phyloP scores from a whole-genome alignment of 2,113 vertebrate species.

The Clinocottus analis region DNA sequence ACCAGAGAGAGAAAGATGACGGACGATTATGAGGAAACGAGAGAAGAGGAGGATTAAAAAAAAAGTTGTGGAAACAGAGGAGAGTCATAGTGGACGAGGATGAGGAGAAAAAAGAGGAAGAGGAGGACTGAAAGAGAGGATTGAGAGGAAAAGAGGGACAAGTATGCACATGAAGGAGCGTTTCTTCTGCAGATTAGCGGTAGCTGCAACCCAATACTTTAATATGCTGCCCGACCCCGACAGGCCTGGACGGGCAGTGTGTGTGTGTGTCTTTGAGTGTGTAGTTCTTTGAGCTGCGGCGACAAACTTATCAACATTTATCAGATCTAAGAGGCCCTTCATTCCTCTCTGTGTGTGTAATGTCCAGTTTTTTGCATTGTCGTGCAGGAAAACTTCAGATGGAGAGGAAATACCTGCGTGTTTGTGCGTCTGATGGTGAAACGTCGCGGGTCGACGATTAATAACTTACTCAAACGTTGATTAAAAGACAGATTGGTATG shows the following conservation, averaged over 20 bases:
- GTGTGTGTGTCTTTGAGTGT: conserved; percentile 46
- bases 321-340: conserved; percentile 52
- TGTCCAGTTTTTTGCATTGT: conserved; percentile 3
- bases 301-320: conserved; percentile 45
- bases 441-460: neutral
- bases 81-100: conserved; percentile 42
- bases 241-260: conserved; percentile 57
- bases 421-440: conserved; percentile 1
- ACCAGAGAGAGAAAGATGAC: conserved; percentile 28
- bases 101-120: conserved; percentile 5
- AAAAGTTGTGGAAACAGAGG: conserved; percentile 39
- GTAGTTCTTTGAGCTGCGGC: conserved; percentile 2
- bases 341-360: conserved; percentile 29
- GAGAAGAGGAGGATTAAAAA: conserved; percentile 53
- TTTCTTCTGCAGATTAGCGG: conserved; percentile 72
- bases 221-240: conserved; percentile 66
- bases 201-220: conserved; percentile 78
- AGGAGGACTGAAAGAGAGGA: conserved; percentile 35
- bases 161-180: conserved; percentile 73
- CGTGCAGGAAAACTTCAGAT: neutral
- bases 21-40: conserved; percentile 54
- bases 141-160: conserved; percentile 54
- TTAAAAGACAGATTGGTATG: neutral
- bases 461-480: conserved; percentile 25
- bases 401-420: neutral